phyloP scores from a whole-genome alignment of 1,140 invertebrate species.

The Achatina immaculata region DNA sequence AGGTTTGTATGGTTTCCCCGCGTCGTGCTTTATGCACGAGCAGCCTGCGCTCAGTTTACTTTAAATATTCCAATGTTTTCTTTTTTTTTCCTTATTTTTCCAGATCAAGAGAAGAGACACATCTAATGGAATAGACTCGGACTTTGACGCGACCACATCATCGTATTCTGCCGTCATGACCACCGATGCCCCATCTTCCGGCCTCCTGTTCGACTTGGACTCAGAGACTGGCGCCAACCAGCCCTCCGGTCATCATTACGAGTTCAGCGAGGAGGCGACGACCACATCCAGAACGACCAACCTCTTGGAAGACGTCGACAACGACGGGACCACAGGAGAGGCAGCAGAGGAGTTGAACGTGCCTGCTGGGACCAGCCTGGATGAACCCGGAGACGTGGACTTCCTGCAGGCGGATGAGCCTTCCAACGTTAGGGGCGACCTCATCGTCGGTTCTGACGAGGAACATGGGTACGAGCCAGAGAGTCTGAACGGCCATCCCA shows the following conservation, averaged over 20 bases:
- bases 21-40: no score
- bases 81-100: neutral
- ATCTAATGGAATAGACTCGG: conserved; percentile 24
- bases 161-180: conserved; percentile 32
- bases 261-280: conserved; percentile 25
- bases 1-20: no score
- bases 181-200: neutral
- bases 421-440: neutral
- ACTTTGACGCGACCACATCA: neutral
- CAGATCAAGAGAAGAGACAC: conserved; percentile 23
- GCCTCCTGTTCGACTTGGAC: conserved; percentile 20
- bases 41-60: no score
- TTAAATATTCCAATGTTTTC: neutral
- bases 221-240: neutral
- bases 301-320: conserved; percentile 46
- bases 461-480: neutral
- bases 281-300: conserved; percentile 36
- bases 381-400: neutral
- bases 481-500: neutral
- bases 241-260: conserved; percentile 37
- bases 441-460: conserved; percentile 3
- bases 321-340: neutral
- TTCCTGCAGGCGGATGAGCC: neutral
- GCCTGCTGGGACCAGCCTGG: neutral
- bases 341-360: neutral